Evolutionary conservation across 1,140 invertebrate species (phyloP), one percentile per base, ranked within the genome.

Genomic region (Pararge aegeria): DNA sequence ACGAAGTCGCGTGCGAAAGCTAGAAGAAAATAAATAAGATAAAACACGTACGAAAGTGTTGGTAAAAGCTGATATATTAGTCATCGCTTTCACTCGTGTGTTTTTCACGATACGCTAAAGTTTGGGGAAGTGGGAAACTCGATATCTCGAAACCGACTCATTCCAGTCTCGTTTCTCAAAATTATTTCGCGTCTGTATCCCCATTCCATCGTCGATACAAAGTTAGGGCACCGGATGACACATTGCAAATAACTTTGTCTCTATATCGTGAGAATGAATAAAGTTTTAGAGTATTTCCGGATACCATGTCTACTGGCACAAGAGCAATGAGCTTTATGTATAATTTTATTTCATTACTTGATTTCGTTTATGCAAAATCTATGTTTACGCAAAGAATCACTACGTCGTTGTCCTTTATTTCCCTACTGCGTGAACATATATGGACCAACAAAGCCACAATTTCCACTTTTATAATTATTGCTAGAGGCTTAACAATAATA

Each of bases 211-310:
- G n/a, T 54, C 37, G 37, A 15, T 21, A 13, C 6, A 19, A 42
- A 54, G 52, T 54, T 54, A 21, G 38, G 27, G 40, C 27, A 20
- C 19, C 10, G 13, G 37, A 27, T 29, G 52, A 54, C 37, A 42
- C 20, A 54, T 54, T 54, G 37, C 52, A 42, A 54, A 40, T 37
- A 54, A 54, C 37, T 34, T 34, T 34, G 30, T 34, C n/a, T n/a
- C 30, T 7, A 24, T 34, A 12, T 7, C 10, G 30, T 7, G 30
- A 34, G 30, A 12, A 27, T 27, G 27, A 27, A 27, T 27, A 27
- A 27, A 27, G 27, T 27, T 27, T 27, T 27, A 27, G 5, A 7
- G 27, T 27, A 27, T 27, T 27, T 27, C 27, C 27, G 27, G 27
- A 27, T 27, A 27, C 10, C 27, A 27, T 9, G 27, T 9, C 5